phyloP scores from a whole-genome alignment of 2,113 vertebrate genomes.

The Sphyrna mokarran region DNA sequence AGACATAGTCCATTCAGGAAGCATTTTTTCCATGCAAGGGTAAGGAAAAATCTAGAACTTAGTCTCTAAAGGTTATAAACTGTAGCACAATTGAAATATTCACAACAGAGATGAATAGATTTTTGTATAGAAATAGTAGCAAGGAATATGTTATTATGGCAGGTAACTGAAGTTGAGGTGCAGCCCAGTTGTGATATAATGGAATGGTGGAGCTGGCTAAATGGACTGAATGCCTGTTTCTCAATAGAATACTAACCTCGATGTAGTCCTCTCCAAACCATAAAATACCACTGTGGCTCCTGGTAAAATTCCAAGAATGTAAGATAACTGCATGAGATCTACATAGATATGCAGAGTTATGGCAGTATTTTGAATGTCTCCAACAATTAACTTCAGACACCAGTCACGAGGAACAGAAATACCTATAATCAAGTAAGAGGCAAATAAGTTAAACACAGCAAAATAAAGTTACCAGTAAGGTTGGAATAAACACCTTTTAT shows the following conservation, averaged over 20 bases:
- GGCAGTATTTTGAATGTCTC: neutral
- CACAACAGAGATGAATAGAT: neutral
- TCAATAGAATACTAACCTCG: constrained; percentile 3
- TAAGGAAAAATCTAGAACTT: neutral
- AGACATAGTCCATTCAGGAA: neutral
- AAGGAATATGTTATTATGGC: neutral
- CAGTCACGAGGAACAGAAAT: constrained; percentile 26
- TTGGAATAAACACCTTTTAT: neutral
- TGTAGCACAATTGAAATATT: neutral
- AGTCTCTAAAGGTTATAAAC: neutral
- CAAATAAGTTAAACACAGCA: neutral
- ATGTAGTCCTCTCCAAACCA: constrained; percentile 5
- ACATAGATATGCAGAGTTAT: neutral
- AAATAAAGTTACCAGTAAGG: neutral
- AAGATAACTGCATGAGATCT: neutral
- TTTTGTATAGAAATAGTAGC: neutral
- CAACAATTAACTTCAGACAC: neutral
- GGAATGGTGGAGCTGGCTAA: neutral
- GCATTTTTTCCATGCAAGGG: neutral
- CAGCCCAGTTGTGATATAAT: neutral
- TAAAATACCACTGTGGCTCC: neutral
- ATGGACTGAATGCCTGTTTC: neutral
- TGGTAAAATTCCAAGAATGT: constrained; percentile 4
- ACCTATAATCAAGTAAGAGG: neutral
- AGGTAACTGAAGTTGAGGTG: neutral